These are phyloP conservation scores for Saguinus oedipus DNA, from an alignment of 2,797 vertebrate genomes.

Conservation along the genomic window DNA sequence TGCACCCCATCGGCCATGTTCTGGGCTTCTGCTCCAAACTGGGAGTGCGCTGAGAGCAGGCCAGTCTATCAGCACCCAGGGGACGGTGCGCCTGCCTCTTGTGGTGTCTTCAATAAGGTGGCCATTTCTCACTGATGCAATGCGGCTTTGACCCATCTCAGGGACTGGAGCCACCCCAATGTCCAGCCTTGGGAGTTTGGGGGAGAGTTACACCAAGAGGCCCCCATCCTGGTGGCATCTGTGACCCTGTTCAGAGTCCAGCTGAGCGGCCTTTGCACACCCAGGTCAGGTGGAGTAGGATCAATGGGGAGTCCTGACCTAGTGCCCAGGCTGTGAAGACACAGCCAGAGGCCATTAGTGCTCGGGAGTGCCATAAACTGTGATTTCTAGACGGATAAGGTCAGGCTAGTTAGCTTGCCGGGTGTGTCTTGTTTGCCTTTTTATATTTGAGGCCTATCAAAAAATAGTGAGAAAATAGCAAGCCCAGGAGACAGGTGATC, in stretches of 20 bases:
- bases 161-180: not conserved
- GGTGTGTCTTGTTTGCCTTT: not conserved
- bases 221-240: rapidly evolving
- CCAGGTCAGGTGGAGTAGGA: too few relatives aligned
- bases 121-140: not conserved
- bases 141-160: not conserved
- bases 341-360: rapidly evolving
- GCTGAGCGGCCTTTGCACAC: not conserved
- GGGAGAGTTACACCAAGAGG: too few relatives aligned
- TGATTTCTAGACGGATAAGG: not conserved
- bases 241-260: too few relatives aligned
- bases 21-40: not conserved
- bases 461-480: not conserved
- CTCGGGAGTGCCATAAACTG: rapidly evolving
- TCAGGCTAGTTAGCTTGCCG: not conserved
- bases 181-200: not conserved
- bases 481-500: not conserved
- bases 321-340: not conserved
- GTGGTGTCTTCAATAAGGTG: not conserved
- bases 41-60: not conserved
- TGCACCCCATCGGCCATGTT: rapidly evolving
- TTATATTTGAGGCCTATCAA: not conserved
- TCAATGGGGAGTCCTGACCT: rapidly evolving
- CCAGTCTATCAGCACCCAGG: rapidly evolving
- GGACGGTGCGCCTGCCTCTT: not conserved